Base-by-base conservation (phyloP, 2,113 vertebrate genomes). In the pig (Sus scrofa) region DNA sequence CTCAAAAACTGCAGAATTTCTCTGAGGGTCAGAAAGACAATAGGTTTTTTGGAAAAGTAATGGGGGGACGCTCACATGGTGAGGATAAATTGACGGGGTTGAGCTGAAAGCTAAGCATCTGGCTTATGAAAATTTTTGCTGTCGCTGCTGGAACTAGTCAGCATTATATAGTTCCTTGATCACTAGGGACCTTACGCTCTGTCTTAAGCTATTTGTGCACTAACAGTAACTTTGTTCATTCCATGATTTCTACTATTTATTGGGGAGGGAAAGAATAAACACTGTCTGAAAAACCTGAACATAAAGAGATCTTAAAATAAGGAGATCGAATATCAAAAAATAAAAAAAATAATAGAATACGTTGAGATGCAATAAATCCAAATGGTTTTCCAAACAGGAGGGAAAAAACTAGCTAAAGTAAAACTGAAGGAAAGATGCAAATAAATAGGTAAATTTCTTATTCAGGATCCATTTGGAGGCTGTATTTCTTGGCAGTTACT, bases 221-320 rank as follows among this genome's bases (percentile, higher is more conserved):
- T 98, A 98, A 98, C 97, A 98, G 97, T 98, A 98, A 98, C 95
- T 98, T 98, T 97, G 95, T 97, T 98, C 77, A 81, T 97, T 98
- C 89, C 79, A 91, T 1, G 13, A 98, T 97, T 97, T 98, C 91
- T 93, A 94, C 68, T 98, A 97, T 97, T 98, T 85, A 95, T 95
- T 94, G 54, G 54, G 52, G 83, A 26, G 96, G 97, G 95, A 82
- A 96, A 97, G 22, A 88, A 70, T 95, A 98, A 98, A 97, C 58
- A 54, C 67, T 94, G 94, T 89, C 96, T 97, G 88, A 97, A 98
- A 96, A 97, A 98, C 96, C 94, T 94, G 91, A 96, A 96, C 90
- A 96, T 95, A 98, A 98, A 96, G 75, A 97, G 56, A 95, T 96
- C 96, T 95, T 94, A 96, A 98, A 97, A 93, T 74, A 97, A 98